Conservation (phyloP, 2,113 vertebrate genomes). For the Crotophaga sulcirostris region DNA sequence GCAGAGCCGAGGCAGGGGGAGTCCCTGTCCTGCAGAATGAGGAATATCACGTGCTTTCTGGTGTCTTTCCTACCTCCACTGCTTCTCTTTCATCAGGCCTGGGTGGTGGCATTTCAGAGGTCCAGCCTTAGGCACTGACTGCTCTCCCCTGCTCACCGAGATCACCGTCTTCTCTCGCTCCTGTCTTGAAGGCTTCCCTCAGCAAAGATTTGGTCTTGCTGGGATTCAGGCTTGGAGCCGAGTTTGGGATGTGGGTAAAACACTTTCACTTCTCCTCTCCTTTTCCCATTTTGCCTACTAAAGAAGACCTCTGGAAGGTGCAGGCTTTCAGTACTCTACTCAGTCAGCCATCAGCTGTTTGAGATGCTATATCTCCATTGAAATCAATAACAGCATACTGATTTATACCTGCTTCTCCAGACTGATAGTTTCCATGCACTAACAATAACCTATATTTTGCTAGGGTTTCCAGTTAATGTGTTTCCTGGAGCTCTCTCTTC, state of each 20-base stretch:
- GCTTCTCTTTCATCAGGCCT: background rate
- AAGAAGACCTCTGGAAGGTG: background rate
- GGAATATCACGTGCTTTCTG: background rate
- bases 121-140: background rate
- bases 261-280: background rate
- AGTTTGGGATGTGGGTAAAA: background rate
- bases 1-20: background rate
- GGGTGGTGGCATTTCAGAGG: background rate
- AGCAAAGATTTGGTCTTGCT: background rate
- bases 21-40: background rate
- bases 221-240: rapidly evolving
- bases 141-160: background rate
- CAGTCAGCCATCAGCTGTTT: background rate
- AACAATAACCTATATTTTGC: background rate
- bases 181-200: background rate
- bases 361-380: background rate
- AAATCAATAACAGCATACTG: background rate
- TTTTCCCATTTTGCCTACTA: background rate
- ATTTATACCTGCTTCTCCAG: background rate
- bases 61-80: background rate
- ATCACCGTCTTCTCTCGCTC: background rate
- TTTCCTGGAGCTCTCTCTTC: background rate
- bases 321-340: background rate
- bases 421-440: background rate
- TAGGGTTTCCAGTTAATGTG: background rate